Base-by-base conservation (phyloP, 1,140 invertebrate genomes). In the Panagrolaimus sp. region DNA sequence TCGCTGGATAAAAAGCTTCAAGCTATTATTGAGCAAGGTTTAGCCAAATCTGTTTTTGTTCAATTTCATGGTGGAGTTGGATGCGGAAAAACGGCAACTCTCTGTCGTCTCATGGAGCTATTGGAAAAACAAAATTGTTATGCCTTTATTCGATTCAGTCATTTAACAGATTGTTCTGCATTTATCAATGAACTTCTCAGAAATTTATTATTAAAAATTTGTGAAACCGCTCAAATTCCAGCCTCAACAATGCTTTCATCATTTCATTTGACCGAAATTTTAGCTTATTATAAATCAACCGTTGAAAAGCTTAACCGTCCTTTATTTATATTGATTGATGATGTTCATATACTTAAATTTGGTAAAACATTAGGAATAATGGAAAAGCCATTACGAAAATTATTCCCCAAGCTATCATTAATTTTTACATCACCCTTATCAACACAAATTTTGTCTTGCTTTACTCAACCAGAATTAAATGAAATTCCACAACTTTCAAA, bases 101-200 rank as follows among this genome's bases (percentile, higher is more conserved):
- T 76, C 15, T 78, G 76, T 48, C 74, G 71, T 24, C 55, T 76
- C 3, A 46, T 47, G 38, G 63, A 75, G 28, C 24, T 76, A 62
- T 63, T 76, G 0, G 21, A 71, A 43, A 43, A 76, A 21, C 52
- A 75, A 47, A 14, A 68, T n/a, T 73, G 72, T 21, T 63, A 66
- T 43, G 73, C 71, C 15, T 63, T 76, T 28, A 47, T 63, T 17
- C 62, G 75, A 26, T 76, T 75, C 52, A 43, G 63, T 43, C 47
- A 71, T 65, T 46, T 76, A 17, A 69, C 75, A 0, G 75, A 78
- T 62, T 48, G 71, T 21, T 69, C 75, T 28, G 44, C 76, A 1
- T 76, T 78, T 48, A 73, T 73, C 8, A 76, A 76, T 48, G 75
- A 76, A 70, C 28, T 76, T 28, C 21, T 76, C n/a, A 38, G 63